These are phyloP conservation scores for Pseudolycoriella hygida DNA, from an alignment of 2,888 invertebrate genomes.

Conservation along the genomic window DNA sequence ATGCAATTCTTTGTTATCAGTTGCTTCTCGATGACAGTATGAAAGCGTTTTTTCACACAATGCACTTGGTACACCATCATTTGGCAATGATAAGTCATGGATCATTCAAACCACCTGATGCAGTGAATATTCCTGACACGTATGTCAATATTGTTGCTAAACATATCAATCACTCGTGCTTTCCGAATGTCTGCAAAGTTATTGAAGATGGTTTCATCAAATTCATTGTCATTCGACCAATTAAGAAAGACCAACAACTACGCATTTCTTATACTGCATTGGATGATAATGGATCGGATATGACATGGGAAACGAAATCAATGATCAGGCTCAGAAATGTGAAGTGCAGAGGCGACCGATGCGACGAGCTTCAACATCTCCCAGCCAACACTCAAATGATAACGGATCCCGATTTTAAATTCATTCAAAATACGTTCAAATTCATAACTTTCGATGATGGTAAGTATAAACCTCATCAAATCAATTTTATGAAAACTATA, in stretches of 20 bases:
- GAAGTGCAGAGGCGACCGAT: background rate
- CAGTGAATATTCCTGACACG: background rate
- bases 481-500: too few species aligned
- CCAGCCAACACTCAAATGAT: too few species aligned
- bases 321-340: background rate
- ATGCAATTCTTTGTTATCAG: background rate
- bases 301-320: background rate
- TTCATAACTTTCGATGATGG: too few species aligned
- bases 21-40: background rate
- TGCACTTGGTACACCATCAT: constrained; percentile 1
- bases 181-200: background rate
- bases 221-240: background rate
- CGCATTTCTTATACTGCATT: background rate
- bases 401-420: too few species aligned
- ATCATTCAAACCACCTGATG: background rate
- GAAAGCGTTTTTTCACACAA: background rate
- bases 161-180: background rate
- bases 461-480: too few species aligned
- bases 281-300: background rate
- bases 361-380: too few species aligned
- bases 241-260: background rate
- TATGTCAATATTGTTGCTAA: background rate
- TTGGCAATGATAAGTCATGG: background rate
- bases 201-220: background rate
- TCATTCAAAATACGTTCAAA: too few species aligned